Percentiles rank a stretch among this genome's conserved stretches.
Evolutionary conservation across 2,797 vertebrate genomes (phyloP).

Genomic region (Sebastes cheni): DNA sequence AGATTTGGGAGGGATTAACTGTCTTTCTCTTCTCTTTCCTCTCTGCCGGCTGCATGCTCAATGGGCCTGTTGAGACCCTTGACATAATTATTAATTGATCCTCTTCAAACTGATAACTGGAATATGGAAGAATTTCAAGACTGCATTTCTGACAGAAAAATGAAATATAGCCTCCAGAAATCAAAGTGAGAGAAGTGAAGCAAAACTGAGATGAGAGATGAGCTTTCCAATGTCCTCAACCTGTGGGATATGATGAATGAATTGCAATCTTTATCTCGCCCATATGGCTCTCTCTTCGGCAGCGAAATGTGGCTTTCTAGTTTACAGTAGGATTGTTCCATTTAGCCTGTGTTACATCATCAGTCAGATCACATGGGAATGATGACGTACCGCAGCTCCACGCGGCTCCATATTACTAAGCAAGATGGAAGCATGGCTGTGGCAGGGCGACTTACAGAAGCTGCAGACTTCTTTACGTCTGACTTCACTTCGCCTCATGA

Average conservation of each 20-base stretch:
- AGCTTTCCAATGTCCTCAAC: slow-evolving; percentile 11
- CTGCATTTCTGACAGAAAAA: slow-evolving; percentile 19
- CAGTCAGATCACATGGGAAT: slow-evolving; percentile 46
- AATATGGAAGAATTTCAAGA: slow-evolving; percentile 21
- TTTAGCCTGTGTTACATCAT: slow-evolving; percentile 67
- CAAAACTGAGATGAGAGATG: slow-evolving; percentile 21
- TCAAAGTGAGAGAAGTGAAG: slow-evolving; percentile 13
- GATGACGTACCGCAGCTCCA: slow-evolving; percentile 44
- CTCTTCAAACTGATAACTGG: slow-evolving; percentile 43
- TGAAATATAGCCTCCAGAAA: slow-evolving; percentile 11
- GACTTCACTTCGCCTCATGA: slow-evolving; percentile 35
- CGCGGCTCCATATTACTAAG: slow-evolving; percentile 48
- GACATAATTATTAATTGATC: slow-evolving; percentile 56
- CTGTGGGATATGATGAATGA: slow-evolving; percentile 17
- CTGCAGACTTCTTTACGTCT: slow-evolving; percentile 36
- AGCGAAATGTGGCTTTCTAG: slow-evolving; percentile 18
- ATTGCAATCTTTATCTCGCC: slow-evolving; percentile 1
- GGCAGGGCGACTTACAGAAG: slow-evolving; percentile 30
- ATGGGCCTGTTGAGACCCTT: slow-evolving; percentile 35
- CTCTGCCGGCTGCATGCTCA: slow-evolving; percentile 17
- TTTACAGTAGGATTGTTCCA: slow-evolving; percentile 54
- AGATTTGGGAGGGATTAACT: slow-evolving; percentile 33
- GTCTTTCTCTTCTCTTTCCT: slow-evolving; percentile 11
- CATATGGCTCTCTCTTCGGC: slow-evolving; percentile 24
- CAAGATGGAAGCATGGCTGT: slow-evolving; percentile 46